Base-by-base conservation (phyloP, 1,140 invertebrate genomes). In the Calliphora vicina region DNA sequence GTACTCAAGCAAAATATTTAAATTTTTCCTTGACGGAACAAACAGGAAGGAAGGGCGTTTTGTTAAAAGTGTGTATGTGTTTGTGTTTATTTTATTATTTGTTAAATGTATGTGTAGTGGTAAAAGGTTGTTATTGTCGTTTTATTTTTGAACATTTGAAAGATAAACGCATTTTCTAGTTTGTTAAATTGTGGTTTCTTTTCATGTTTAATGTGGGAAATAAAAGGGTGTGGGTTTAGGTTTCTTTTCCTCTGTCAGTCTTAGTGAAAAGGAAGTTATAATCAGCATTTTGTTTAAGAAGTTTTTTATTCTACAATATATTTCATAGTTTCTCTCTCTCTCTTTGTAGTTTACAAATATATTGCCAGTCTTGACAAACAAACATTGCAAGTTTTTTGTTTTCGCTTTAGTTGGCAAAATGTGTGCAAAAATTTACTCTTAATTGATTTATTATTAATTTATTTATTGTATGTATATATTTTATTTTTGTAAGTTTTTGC, bases 371-470 rank as follows among this genome's bases (percentile, higher is more conserved):
- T 17, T 35, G 35, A 35, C 35, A 50, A 50, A 50, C 45, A 50
- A 43, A 43, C 42, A 12, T 50, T 50, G 35, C 10, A 35, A 35
- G 35, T 35, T 35, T 35, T 35, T 8, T 15, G 12, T 50, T 6
- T n/a, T 50, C 15, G 8, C 12, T 50, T 12, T 17, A 50, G 45
- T 17, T 50, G 4, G 45, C 45, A 50, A 50, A 50, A 50, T 1
- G 12, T 1, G 12, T 6, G 45, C 10, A 35, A 50, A 50, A 50
- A 15, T 50, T 50, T 50, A 17, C 12, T 50, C 27, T 74, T 74
- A 74, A 74, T 74, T 74, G 72, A 74, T 74, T 74, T 74, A 74
- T 42, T 74, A 74, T 20, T 74, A 74, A 74, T 74, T 74, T 74
- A 74, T 74, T 74, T 74, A 74, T 35, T 35, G 35, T 35, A 35